These are phyloP conservation scores for Manis crassicaudata DNA, from an alignment of 2,797 vertebrate genomes.

Conservation along the genomic window DNA sequence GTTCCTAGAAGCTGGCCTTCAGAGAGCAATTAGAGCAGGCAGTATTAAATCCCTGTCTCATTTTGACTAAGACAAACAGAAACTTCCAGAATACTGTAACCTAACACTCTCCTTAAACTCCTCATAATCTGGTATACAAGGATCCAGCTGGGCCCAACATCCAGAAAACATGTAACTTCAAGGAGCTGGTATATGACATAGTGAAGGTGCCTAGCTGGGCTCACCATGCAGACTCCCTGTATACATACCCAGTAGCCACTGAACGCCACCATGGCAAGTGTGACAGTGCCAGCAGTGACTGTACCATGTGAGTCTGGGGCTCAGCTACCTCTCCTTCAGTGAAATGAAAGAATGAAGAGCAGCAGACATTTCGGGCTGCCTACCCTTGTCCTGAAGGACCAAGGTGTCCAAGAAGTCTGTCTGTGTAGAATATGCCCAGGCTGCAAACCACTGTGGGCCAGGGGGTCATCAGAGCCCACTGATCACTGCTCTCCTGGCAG, in stretches of 20 bases:
- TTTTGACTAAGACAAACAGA: slow-evolving; percentile 13
- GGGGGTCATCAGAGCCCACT: background rate
- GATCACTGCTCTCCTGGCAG: background rate
- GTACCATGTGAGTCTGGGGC: slow-evolving; percentile 85
- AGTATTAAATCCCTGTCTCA: background rate
- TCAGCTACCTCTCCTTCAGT: slow-evolving; percentile 87
- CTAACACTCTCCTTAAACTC: slow-evolving; percentile 51
- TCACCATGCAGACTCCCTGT: slow-evolving; percentile 82
- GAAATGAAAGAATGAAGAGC: slow-evolving; percentile 80
- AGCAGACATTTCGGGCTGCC: background rate
- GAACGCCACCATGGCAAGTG: slow-evolving; percentile 90
- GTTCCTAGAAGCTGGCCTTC: background rate
- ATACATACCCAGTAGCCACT: slow-evolving; percentile 91
- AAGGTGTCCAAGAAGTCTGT: background rate
- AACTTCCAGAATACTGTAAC: background rate
- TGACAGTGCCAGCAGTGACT: slow-evolving; percentile 88
- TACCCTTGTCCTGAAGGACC: background rate
- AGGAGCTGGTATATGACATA: slow-evolving; percentile 90
- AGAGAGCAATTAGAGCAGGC: slow-evolving; percentile 15
- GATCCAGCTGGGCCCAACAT: slow-evolving; percentile 79
- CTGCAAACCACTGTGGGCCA: background rate
- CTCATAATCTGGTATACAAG: slow-evolving; percentile 89
- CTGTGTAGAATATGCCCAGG: background rate
- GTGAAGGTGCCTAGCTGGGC: slow-evolving; percentile 90
- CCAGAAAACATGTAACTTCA: slow-evolving; percentile 90